Evolutionary conservation across 2,113 vertebrate genomes (phyloP), one percentile per base, ranked within the genome.

Genomic region (Oceanites oceanicus): DNA sequence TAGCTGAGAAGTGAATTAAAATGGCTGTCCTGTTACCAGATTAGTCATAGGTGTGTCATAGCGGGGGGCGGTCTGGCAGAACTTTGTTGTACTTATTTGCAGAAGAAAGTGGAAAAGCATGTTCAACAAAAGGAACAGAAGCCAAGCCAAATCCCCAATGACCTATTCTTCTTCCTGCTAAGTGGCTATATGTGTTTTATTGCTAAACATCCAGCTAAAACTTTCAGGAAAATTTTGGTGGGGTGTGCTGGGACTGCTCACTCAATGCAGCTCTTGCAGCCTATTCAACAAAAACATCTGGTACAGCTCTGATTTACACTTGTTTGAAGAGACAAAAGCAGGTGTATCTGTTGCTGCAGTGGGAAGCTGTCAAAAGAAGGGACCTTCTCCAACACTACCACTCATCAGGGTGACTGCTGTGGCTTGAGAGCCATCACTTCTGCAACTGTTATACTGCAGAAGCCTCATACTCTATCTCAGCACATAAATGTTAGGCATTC

Each of bases 211-310:
- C 80, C 62, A 81, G 72, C 72, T 92, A 88, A 94, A 94, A 94
- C 85, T 95, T 95, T 66, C 79, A 93, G 89, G 66, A 70, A 82
- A 49, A 78, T 88, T 92, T 88, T 89, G 85, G 68, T 94, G 45
- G 30, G 49, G 30, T 90, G 45, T 85, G 34, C 36, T 92, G 82
- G 38, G 73, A 95, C 70, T 89, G 87, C 86, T 97, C 95, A 95
- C 55, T 96, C 82, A 87, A 77, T 91, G 27, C 45, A 65, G 53
- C 74, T 94, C 42, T 94, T 75, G 55, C 44, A 56, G 68, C 32
- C 86, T 91, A 88, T 96, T 96, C 91, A 94, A 82, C 23, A 91
- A 42, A 91, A 94, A 88, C 93, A 96, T 90, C 92, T 96, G 88
- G 65, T 85, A 75, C 22, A 55, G 72, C 70, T 95, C 89, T 96